Percentiles rank a stretch among this genome's conserved stretches.
Conservation (phyloP, 2,797 vertebrate genomes). For the Aratinga solstitialis region DNA sequence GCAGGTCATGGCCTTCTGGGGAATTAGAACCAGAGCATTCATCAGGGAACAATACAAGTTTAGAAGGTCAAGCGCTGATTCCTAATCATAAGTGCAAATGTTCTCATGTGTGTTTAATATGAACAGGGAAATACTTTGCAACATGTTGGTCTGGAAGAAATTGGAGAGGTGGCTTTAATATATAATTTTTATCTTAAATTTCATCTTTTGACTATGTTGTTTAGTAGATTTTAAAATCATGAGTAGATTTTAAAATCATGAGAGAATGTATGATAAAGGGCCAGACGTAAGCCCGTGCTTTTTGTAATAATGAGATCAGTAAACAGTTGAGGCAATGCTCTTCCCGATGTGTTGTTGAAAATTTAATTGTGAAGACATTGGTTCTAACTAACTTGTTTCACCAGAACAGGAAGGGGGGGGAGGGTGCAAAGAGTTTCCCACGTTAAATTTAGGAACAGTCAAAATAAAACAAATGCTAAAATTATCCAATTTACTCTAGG, state of each 20-base stretch:
- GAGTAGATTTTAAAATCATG: not conserved
- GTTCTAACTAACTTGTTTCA: constrained; percentile 54
- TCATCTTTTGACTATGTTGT: not conserved
- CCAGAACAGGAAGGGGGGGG: constrained; percentile 54
- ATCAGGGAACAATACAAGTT: constrained; percentile 50
- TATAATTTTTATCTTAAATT: constrained; percentile 6
- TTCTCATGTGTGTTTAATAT: constrained; percentile 45
- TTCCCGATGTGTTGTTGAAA: constrained; percentile 36
- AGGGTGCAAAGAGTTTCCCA: constrained; percentile 50
- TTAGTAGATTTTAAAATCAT: not conserved
- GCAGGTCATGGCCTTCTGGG: constrained; percentile 40
- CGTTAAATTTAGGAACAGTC: constrained; percentile 65
- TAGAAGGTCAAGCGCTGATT: constrained; percentile 55
- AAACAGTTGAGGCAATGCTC: constrained; percentile 36
- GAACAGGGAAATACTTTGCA: constrained; percentile 31
- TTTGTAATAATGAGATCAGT: constrained; percentile 48
- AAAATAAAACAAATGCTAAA: constrained; percentile 38
- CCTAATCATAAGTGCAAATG: constrained; percentile 36
- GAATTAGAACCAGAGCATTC: constrained; percentile 46
- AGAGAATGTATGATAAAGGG: not conserved
- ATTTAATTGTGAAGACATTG: constrained; percentile 28
- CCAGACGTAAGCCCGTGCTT: not conserved
- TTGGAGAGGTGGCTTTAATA: not conserved
- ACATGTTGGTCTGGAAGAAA: constrained; percentile 40
- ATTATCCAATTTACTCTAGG: constrained; percentile 60